Evolutionary conservation across 1,140 invertebrate genomes (phyloP), one percentile per base, ranked within the genome.

Genomic region (Watersipora subatra): DNA sequence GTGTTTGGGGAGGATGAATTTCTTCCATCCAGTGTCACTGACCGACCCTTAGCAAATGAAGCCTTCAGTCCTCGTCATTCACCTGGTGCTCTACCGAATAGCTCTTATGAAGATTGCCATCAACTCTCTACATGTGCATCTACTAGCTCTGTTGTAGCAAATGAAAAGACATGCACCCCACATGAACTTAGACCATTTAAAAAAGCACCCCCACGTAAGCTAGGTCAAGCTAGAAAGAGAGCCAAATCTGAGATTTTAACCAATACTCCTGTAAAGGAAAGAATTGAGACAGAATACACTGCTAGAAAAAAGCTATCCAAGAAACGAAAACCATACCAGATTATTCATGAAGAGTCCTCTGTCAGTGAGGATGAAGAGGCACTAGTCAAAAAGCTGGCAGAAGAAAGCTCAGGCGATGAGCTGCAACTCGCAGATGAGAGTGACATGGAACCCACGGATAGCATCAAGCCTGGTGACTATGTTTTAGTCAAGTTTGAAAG

Each of bases 1-100:
- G 70, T 79, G 29, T 79, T 80, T 67, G 19, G 63, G 27, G 73
- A 77, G n/a, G 63, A 69, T 57, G 77, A 81, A 20, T 80, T 77
- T 74, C 15, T 70, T 22, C 69, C 76, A 26, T 61, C 71, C 46
- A 64, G 61, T 59, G 73, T 77, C 22, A 79, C 77, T 7, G 76
- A 81, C 67, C 66, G 74, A 30, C 70, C 72, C 28, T 58, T 0
- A 63, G 15, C 57, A 17, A 29, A 28, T 27, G 24, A 2, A 22
- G 27, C 61, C 24, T 27, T 29, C n/a, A 27, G 19, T 22, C 12
- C 61, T 3, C n/a, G 19, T 22, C 2, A 12, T 28, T 17, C 27
- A 27, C 19, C 27, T 62, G 15, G 15, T n/a, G 15, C 28, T 15
- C 24, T 12, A 34, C 22, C 30, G 15, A 34, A 34, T 24, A n/a